Base-by-base conservation (phyloP, 2,113 vertebrate genomes). In the Phalacrocorax carbo region DNA sequence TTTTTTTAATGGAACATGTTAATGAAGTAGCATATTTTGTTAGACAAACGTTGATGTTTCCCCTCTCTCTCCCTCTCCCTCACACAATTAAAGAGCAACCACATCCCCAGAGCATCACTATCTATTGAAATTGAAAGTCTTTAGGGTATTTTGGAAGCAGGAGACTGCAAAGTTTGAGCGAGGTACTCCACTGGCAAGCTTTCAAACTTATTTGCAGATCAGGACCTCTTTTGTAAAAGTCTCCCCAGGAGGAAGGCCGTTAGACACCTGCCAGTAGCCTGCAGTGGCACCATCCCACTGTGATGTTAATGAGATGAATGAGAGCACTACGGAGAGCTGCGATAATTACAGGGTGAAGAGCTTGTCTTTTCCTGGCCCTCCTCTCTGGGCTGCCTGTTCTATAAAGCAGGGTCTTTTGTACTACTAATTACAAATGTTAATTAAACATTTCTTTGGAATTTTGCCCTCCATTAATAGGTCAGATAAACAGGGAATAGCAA, bases 291-390 rank as follows among this genome's bases (percentile, higher is more conserved):
- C 87, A 52, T 96, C 98, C 97, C 94, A 98, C 97, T 98, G 98
- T 97, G 98, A 98, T 98, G 97, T 96, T 98, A 98, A 98, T 98
- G 97, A 98, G 97, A 98, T 96, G 94, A 98, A 97, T 68, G 71
- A 96, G 87, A 93, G 93, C 80, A 94, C 96, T 68, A 93, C 7
- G 26, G 95, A 97, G 97, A 97, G 73, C 75, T 96, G 94, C 94
- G 96, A 94, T 97, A 98, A 98, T 98, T 98, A 97, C 60, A 96
- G 96, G 94, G 94, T 96, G 94, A 98, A 95, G 95, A 95, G 97
- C 97, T 96, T 96, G 97, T 97, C 94, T 97, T 95, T 97, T 97
- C 96, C 95, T 93, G 95, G 96, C 95, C 95, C 92, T 97, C 77
- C 95, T 97, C 96, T 97, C 95, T 75, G 62, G 77, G 94, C 60